Conservation (phyloP, 2,113 vertebrate species). For the Ploceus nigricollis region DNA sequence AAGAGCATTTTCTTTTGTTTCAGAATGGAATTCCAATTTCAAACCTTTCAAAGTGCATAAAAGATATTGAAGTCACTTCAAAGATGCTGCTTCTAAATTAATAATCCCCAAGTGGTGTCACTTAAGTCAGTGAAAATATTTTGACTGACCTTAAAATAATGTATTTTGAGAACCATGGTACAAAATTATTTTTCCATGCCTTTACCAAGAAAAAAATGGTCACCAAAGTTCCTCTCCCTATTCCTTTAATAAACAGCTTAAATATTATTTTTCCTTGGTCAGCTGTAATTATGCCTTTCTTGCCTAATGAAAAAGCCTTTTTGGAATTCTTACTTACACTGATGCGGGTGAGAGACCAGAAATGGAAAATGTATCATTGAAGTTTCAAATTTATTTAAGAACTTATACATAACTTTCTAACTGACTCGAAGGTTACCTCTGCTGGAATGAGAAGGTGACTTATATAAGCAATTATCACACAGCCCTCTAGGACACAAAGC, state of each 20-base stretch:
- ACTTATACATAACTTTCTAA: slow-evolving; percentile 45
- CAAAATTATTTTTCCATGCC: neutral
- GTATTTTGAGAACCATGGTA: neutral
- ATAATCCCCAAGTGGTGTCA: neutral
- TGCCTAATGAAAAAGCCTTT: neutral
- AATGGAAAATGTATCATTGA: neutral
- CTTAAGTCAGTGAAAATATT: neutral
- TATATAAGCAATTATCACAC: slow-evolving; percentile 45
- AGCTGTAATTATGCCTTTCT: neutral
- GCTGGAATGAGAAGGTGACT: slow-evolving; percentile 46
- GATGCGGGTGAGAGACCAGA: neutral
- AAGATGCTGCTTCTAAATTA: neutral
- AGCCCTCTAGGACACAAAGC: slow-evolving; percentile 54
- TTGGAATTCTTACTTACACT: neutral
- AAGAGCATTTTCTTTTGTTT: neutral
- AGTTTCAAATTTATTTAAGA: slow-evolving; percentile 39
- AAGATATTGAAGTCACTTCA: neutral
- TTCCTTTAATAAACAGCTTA: neutral
- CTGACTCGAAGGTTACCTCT: slow-evolving; percentile 11
- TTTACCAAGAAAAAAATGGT: neutral
- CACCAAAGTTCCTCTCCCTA: neutral
- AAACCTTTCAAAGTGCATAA: neutral
- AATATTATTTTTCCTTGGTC: neutral
- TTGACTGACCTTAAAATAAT: neutral
- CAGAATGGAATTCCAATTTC: neutral